A percentile compares a stretch with the other conserved stretches of the same genome.
These are phyloP conservation scores for Drosophila falleni DNA, from an alignment of 2,888 invertebrate species.

Conservation along the genomic window DNA sequence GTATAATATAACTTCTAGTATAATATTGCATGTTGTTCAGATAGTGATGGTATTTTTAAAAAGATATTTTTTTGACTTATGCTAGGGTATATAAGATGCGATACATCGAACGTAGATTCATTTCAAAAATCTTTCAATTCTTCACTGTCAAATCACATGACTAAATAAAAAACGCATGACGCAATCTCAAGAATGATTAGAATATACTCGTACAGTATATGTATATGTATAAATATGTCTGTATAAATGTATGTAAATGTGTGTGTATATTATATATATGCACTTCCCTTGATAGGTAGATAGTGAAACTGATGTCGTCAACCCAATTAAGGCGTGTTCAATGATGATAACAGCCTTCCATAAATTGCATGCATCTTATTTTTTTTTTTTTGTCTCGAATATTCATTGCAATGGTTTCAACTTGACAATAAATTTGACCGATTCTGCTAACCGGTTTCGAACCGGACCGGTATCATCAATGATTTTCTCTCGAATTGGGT, in stretches of 20 bases:
- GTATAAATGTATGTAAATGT: background rate
- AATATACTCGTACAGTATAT: background rate
- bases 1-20: too few relatives aligned
- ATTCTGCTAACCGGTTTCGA: background rate
- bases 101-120: conserved; percentile 2
- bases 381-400: background rate
- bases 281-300: conserved; percentile 26
- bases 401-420: conserved; percentile 10
- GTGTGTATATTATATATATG: conserved; percentile 1
- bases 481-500: background rate
- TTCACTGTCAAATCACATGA: conserved; percentile 49
- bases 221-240: background rate
- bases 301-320: conserved; percentile 35
- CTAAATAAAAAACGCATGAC: conserved; percentile 50
- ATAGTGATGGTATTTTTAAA: too few relatives aligned
- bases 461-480: background rate
- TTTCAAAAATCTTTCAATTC: conserved; percentile 24
- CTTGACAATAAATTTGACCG: conserved; percentile 6
- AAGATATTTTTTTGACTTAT: background rate
- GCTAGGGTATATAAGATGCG: conserved; percentile 23
- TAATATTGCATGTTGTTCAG: too few relatives aligned
- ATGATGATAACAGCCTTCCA: conserved; percentile 22
- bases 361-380: conserved; percentile 12
- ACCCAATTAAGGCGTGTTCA: conserved; percentile 28
- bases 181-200: conserved; percentile 50